Percentiles rank a stretch among this genome's conserved stretches.
These are phyloP conservation scores for Coremacera marginata DNA, from an alignment of 2,888 invertebrate species.

Conservation along the genomic window DNA sequence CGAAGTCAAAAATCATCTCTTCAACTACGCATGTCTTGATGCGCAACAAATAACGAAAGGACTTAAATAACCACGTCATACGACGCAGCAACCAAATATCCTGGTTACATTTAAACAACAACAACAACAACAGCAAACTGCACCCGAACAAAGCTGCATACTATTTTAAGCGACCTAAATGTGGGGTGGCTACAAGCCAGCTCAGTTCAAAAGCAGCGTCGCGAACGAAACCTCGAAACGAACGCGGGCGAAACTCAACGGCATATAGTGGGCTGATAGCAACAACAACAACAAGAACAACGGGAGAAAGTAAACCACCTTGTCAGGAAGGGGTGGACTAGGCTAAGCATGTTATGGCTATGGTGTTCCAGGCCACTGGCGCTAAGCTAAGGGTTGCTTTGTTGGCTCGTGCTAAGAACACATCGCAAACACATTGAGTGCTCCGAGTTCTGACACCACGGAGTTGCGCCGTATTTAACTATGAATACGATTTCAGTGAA, in stretches of 20 bases:
- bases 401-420: slow-evolving; percentile 2
- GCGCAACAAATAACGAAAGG: slow-evolving; percentile 47
- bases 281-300: slow-evolving; percentile 21
- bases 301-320: slow-evolving; percentile 30
- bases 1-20: slow-evolving; percentile 18
- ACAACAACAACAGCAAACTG: not conserved
- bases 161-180: slow-evolving; percentile 6
- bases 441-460: slow-evolving; percentile 50
- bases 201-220: slow-evolving; percentile 37
- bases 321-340: slow-evolving; percentile 30
- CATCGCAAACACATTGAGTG: slow-evolving; percentile 31
- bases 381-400: slow-evolving; percentile 36
- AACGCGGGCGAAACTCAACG: slow-evolving; percentile 17
- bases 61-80: slow-evolving; percentile 23
- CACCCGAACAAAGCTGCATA: not conserved
- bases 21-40: slow-evolving; percentile 52
- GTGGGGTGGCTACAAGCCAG: not conserved
- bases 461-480: slow-evolving; percentile 55
- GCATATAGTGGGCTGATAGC: not conserved
- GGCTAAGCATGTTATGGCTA: slow-evolving; percentile 50
- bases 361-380: slow-evolving; percentile 49
- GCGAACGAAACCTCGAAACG: slow-evolving; percentile 40
- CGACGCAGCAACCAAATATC: slow-evolving; percentile 10
- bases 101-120: not conserved
- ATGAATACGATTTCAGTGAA: not conserved